phyloP scores from a whole-genome alignment of 2,888 invertebrate species.

The Chrysomela aeneicollis region DNA sequence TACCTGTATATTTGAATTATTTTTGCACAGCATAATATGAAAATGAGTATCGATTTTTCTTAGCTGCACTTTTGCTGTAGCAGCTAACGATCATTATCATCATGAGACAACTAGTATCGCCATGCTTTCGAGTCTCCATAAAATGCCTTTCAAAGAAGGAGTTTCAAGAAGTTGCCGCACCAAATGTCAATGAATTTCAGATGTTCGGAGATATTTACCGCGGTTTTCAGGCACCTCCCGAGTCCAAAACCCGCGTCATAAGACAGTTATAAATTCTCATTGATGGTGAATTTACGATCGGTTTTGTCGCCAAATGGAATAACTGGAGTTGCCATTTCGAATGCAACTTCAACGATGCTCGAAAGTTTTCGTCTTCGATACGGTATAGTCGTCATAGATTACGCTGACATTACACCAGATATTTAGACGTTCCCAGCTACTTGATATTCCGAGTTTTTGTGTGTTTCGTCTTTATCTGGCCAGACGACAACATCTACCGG shows the following conservation, averaged over 20 bases:
- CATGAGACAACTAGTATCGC: too few relatives aligned
- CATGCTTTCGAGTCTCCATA: too few relatives aligned
- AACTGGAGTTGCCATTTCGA: background rate
- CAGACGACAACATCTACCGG: too few relatives aligned
- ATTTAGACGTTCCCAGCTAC: background rate
- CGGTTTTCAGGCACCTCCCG: background rate
- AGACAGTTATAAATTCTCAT: conserved; percentile 31
- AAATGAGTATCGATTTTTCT: too few relatives aligned
- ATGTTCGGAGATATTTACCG: background rate
- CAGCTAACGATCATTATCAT: too few relatives aligned
- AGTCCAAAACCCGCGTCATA: conserved; percentile 30
- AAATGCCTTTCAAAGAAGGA: too few relatives aligned
- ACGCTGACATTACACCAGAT: background rate
- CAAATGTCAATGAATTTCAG: background rate
- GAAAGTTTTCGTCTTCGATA: background rate
- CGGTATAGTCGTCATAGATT: background rate
- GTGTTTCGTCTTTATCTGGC: too few relatives aligned
- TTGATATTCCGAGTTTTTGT: background rate
- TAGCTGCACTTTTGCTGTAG: too few relatives aligned
- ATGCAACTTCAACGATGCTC: conserved; percentile 3
- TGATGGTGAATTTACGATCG: background rate
- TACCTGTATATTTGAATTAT: too few relatives aligned
- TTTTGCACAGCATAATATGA: too few relatives aligned
- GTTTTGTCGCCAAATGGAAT: background rate
- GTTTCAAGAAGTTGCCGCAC: background rate